These are phyloP conservation scores for Lepidocyrtoides sp. DNA, from an alignment of 2,888 invertebrate genomes.

Conservation along the genomic window DNA sequence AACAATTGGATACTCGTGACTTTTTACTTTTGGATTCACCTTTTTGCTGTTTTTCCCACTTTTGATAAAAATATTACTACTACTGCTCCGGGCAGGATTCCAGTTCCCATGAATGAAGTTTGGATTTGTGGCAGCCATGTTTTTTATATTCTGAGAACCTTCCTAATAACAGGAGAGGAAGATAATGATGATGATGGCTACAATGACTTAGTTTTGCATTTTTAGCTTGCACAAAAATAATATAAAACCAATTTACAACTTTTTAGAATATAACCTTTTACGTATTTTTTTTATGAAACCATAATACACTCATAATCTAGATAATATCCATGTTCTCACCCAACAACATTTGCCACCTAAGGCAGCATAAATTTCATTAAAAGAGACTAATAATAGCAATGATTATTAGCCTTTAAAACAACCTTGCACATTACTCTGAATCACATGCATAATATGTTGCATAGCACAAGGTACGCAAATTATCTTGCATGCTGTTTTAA, in stretches of 20 bases:
- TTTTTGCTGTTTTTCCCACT: conserved; percentile 53
- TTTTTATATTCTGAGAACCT: background rate
- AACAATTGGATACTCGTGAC: conserved; percentile 69
- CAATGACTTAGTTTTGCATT: background rate
- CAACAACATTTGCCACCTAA: conserved; percentile 46
- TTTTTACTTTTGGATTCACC: conserved; percentile 37
- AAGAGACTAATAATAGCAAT: background rate
- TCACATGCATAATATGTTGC: background rate
- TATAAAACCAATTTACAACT: conserved; percentile 36
- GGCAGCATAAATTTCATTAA: conserved; percentile 4
- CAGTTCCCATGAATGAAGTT: conserved; percentile 77
- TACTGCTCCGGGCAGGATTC: conserved; percentile 71
- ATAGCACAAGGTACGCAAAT: too few species aligned
- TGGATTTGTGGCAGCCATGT: conserved; percentile 64
- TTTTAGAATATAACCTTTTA: background rate
- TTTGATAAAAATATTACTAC: conserved; percentile 53
- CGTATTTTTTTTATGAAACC: conserved; percentile 22
- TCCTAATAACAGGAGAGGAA: background rate
- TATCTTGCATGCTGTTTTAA: background rate
- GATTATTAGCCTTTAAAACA: conserved; percentile 5
- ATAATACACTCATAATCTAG: background rate
- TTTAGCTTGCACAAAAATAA: background rate
- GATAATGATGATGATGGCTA: too few species aligned
- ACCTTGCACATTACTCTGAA: background rate
- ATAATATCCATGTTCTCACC: conserved; percentile 37